Evolutionary conservation across 92 coral and sea anemone species (phyloP).

Genomic region (Phenganax subtilis): DNA sequence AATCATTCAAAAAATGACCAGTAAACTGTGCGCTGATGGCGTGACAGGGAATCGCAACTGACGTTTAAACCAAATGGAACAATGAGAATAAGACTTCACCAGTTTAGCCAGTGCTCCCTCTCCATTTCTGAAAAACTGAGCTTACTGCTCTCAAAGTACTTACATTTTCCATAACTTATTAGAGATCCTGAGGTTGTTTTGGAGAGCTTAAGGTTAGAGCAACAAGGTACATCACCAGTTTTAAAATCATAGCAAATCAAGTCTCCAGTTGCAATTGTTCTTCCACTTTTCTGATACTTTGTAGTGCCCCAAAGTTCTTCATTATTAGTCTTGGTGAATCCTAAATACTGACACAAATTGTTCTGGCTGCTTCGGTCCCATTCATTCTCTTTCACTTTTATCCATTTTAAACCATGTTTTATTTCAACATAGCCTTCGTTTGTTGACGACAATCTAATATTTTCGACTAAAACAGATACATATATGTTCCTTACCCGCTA

Average conservation of each 20-base stretch:
- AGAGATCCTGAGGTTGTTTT: background rate
- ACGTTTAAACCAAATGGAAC: too few species aligned
- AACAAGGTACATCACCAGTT: background rate
- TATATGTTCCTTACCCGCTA: background rate
- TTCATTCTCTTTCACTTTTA: background rate
- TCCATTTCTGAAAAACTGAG: too few species aligned
- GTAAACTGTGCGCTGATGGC: too few species aligned
- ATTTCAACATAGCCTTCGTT: background rate
- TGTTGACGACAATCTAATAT: background rate
- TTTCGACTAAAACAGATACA: background rate
- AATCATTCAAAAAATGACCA: too few species aligned
- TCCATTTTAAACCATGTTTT: background rate
- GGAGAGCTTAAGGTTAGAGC: background rate
- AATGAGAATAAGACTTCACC: too few species aligned
- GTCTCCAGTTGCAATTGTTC: slow-evolving; percentile 1
- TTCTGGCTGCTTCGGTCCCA: background rate
- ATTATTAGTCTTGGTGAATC: background rate
- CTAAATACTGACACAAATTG: background rate
- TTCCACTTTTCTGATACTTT: background rate
- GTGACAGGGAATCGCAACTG: too few species aligned
- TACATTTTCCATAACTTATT: background rate
- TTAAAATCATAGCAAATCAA: background rate
- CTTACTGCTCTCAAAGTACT: background rate
- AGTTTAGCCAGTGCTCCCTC: too few species aligned
- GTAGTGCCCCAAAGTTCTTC: background rate